Evolutionary conservation across 1,140 invertebrate genomes (phyloP).

Genomic region (Lordiphosa mommai): DNA sequence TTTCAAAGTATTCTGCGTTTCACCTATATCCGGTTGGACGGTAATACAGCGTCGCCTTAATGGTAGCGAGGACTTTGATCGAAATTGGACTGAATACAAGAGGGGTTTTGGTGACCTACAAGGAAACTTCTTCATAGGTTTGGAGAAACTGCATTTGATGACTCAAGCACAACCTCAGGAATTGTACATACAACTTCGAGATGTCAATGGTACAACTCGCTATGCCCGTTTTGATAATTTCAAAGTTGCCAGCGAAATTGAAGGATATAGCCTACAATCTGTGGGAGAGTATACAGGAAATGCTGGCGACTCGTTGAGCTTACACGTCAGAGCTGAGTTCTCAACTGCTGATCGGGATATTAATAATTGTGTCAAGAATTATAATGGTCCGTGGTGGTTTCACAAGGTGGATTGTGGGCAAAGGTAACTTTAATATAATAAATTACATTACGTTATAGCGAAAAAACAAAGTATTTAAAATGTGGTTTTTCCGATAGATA

Average conservation of each 20-base stretch:
- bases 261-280: constrained; percentile 83
- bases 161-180: constrained; percentile 82
- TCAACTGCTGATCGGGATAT: no score
- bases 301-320: neutral
- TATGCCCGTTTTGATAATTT: constrained; percentile 84
- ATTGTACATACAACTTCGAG: constrained; percentile 83
- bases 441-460: no score
- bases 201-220: constrained; percentile 81
- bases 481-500: no score
- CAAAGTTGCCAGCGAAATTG: constrained; percentile 82
- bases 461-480: no score
- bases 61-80: constrained; percentile 83
- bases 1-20: neutral
- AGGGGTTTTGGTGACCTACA: constrained; percentile 83
- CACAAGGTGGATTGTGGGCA: no score
- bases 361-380: no score
- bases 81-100: constrained; percentile 83
- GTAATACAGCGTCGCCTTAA: constrained; percentile 83
- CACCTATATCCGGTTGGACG: constrained; percentile 80
- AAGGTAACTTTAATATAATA: no score
- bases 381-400: no score
- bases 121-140: constrained; percentile 83
- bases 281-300: constrained; percentile 84
- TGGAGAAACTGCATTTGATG: constrained; percentile 81
- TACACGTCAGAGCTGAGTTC: neutral